Conservation (phyloP, 2,797 vertebrate species). For the Rousettus madagascariensis region DNA sequence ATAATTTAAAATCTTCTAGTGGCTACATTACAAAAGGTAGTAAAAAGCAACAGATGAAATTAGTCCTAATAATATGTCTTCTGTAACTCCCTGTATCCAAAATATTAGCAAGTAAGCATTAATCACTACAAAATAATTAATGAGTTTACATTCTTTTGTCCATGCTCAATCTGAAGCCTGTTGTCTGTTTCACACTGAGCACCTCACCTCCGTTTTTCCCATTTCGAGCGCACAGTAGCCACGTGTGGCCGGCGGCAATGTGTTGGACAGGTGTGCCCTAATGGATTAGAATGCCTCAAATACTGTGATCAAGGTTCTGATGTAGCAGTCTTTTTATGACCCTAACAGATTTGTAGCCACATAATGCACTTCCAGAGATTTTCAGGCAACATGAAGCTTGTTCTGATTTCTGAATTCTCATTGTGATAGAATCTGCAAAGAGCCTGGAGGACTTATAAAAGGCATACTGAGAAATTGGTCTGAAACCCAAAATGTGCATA, state of each 20-base stretch:
- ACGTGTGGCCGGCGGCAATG: too few species aligned
- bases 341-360: background rate
- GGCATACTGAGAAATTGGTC: conserved; percentile 62
- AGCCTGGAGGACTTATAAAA: conserved; percentile 50
- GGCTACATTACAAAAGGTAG: background rate
- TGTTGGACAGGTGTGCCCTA: background rate
- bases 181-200: background rate
- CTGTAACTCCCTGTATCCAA: background rate
- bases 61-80: background rate
- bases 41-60: background rate
- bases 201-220: background rate
- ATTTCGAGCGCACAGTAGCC: background rate
- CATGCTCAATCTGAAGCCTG: background rate
- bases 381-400: conserved; percentile 33
- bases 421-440: conserved; percentile 29
- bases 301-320: background rate
- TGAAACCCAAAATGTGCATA: conserved; percentile 54
- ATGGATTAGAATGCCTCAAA: background rate
- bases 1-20: background rate
- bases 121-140: background rate
- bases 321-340: background rate
- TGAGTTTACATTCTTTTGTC: background rate
- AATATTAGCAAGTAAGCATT: background rate
- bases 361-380: background rate
- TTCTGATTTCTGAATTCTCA: conserved; percentile 35